Conservation (phyloP, 2,113 vertebrate genomes). For the Aix galericulata region DNA sequence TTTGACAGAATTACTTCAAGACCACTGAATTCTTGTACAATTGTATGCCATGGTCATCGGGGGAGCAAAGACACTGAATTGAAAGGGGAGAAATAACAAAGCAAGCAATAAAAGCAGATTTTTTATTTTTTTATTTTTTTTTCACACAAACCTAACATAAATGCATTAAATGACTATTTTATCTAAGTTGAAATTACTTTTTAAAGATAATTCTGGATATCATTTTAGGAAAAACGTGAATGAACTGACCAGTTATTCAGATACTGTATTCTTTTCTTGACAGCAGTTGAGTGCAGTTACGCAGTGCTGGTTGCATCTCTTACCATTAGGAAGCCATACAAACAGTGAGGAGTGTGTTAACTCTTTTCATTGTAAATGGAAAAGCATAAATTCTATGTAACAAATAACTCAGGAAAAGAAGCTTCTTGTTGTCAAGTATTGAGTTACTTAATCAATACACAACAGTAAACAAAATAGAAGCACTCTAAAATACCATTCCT, state of each 20-base stretch:
- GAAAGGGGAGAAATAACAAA: conserved; percentile 4
- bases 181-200: neutral
- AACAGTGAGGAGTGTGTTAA: neutral
- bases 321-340: neutral
- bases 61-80: neutral
- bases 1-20: neutral
- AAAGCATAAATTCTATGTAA: conserved; percentile 5
- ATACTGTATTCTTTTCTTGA: neutral
- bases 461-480: neutral
- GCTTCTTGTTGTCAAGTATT: conserved; percentile 28
- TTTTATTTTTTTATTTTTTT: neutral
- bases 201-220: neutral
- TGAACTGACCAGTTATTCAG: neutral
- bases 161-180: neutral
- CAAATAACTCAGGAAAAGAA: conserved; percentile 11
- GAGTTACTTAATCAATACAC: conserved; percentile 39
- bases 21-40: neutral
- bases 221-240: neutral
- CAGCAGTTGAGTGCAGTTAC: neutral
- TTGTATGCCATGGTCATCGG: fast-evolving
- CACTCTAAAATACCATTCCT: neutral
- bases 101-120: conserved; percentile 19
- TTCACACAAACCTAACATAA: neutral
- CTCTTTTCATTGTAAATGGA: neutral
- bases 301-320: neutral